Evolutionary conservation across 2,113 vertebrate species (phyloP), one percentile per base, ranked within the genome.

Genomic region (Campylomormyrus numenius): DNA sequence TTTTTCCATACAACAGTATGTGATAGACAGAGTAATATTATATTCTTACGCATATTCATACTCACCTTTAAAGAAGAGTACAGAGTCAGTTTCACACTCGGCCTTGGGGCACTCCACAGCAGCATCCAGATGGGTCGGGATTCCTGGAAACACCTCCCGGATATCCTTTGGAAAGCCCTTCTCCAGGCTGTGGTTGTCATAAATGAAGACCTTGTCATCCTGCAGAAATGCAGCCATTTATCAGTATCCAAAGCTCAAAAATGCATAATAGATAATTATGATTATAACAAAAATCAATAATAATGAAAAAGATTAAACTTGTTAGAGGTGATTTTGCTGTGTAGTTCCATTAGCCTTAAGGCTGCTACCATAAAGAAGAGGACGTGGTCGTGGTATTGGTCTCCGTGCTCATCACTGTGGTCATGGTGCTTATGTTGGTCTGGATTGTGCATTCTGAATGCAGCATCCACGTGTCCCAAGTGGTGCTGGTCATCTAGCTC

Each of bases 1-100:
- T 39, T 84, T 84, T 24, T n/a, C 35, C 58, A n/a, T 62, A 27
- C 1, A 19, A 53, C 27, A 52, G n/a, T 53, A 31, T 27, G 45
- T 46, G 9, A 15, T 39, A 77, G 13, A 27, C 83, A 2, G 48
- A 17, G 1, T 56, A 87, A 35, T 53, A 31, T 9, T 87, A 27
- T 21, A 46, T 21, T 85, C 83, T 85, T 24, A 42, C 1, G 24
- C 1, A 0, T 39, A 31, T 48, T 46, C 24, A 48, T 46, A n/a
- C 31, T 39, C 74, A 98, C 97, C 97, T 94, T 98, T 96, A 88
- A 98, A 97, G 93, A 98, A 98, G 4, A 98, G 53, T 46, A 98
- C 87, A 0, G 96, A 88, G 92, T 97, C 92, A 0, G 93, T n/a
- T 0, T 3, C 3, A 70, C 97, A 97, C 49, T 97, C 97, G 92